A percentile compares a stretch with the other conserved stretches of the same genome.
phyloP scores from a whole-genome alignment of 2,797 vertebrate species.

The Synanceia verrucosa region DNA sequence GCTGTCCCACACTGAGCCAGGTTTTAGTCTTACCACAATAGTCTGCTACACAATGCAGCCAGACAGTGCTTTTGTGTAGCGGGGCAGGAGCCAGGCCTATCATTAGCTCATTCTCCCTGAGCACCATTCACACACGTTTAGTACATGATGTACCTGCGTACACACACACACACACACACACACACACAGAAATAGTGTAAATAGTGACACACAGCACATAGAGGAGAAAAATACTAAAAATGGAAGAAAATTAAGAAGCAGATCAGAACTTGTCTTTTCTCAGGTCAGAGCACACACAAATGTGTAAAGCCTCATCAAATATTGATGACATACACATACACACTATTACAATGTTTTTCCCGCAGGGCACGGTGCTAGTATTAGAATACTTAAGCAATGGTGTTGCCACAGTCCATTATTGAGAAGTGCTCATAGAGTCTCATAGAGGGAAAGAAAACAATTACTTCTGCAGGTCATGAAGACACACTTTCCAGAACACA shows the following conservation, averaged over 20 bases:
- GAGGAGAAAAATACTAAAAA: not conserved
- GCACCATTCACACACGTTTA: conserved; percentile 48
- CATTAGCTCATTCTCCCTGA: conserved; percentile 56
- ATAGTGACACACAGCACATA: not conserved
- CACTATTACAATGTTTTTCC: conserved; percentile 4
- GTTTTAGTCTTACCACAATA: conserved; percentile 50
- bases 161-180: conserved; percentile 8
- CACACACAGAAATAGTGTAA: conserved; percentile 2
- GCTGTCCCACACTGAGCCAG: conserved; percentile 29
- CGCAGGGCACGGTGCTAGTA: conserved; percentile 1
- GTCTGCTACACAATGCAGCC: conserved; percentile 56
- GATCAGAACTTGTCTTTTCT: conserved; percentile 3
- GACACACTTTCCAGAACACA: conserved; percentile 33
- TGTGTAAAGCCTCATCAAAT: conserved; percentile 11
- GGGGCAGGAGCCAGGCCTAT: conserved; percentile 52
- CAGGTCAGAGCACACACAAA: not conserved
- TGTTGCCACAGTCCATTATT: conserved; percentile 43
- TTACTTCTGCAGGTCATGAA: conserved; percentile 31
- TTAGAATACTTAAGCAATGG: conserved; percentile 30
- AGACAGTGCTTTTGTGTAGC: conserved; percentile 61
- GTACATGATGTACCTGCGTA: conserved; percentile 52
- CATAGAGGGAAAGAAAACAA: conserved; percentile 50
- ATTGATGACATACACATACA: conserved; percentile 9
- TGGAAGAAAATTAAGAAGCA: not conserved
- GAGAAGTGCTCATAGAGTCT: conserved; percentile 28